Base-by-base conservation (phyloP, 2,113 vertebrate species). In the Gobio gobio region DNA sequence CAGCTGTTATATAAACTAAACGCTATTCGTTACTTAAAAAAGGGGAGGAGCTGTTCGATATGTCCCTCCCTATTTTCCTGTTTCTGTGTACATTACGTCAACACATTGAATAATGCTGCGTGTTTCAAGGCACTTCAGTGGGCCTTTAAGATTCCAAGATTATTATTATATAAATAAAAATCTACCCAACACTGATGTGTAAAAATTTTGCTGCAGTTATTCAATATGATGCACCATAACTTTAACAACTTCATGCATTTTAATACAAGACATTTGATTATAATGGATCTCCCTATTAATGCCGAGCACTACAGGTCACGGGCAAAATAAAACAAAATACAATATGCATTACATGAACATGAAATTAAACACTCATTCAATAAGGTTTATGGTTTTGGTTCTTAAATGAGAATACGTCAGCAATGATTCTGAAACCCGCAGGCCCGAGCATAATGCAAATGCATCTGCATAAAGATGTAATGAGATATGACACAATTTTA, bases 341-440 rank as follows among this genome's bases (percentile, higher is more conserved):
- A 87, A 92, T 91, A 91, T 93, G 90, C 89, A 93, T 92, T 91
- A 91, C 90, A 93, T 88, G 90, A 93, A 85, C 87, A 49, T 54
- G 68, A 75, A 87, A 92, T 93, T 93, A 93, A 93, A 92, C 91
- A 93, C 92, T 93, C 88, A 94, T 91, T 82, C 64, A 73, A 80
- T 84, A 72, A 82, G 82, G 84, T 87, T 92, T 91, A 90, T 82
- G 51, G 51, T 58, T 43, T 85, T 78, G 49, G 5, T 64, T 59
- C 64, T n/a, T 76, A 68, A 59, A 77, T 73, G 63, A 59, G n/a
- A 61, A 79, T 47, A 26, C 10, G 36, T 68, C 63, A 70, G 12
- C 36, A 14, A 13, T 85, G 26, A 79, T 20, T 80, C 29, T 72
- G 18, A 54, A 66, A 85, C 45, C 68, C n/a, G 29, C 40, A 58